These are phyloP conservation scores for Brachionichthys hirsutus DNA, from an alignment of 2,113 vertebrate genomes.

Conservation along the genomic window DNA sequence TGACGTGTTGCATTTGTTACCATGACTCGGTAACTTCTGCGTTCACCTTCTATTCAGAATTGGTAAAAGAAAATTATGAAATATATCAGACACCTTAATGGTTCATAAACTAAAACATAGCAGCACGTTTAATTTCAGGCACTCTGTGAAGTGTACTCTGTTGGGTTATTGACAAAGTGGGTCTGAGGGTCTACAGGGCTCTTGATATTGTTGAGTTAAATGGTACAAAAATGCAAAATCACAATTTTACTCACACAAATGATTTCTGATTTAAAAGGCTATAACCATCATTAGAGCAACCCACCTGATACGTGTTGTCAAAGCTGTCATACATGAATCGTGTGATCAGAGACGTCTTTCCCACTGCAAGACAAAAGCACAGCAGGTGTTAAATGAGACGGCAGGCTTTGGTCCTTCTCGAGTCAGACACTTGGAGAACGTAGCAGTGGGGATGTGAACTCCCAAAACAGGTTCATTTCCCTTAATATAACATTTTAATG, in stretches of 20 bases:
- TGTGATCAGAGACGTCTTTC: conserved; percentile 93
- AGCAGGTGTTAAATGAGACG: conserved; percentile 38
- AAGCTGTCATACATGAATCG: conserved; percentile 96
- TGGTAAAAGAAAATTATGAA: too few species aligned
- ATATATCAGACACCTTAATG: too few species aligned
- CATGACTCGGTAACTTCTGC: too few species aligned
- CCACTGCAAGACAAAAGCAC: conserved; percentile 81
- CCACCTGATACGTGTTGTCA: conserved; percentile 93
- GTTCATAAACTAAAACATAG: too few species aligned
- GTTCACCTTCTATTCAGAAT: too few species aligned
- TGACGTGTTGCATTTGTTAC: too few species aligned
- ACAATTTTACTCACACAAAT: too few species aligned
- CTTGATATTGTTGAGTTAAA: conserved; percentile 26
- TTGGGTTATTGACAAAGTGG: conserved; percentile 20
- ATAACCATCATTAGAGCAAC: conserved; percentile 14
- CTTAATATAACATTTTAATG: background rate
- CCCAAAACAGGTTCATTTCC: background rate
- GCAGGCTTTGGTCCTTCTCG: background rate
- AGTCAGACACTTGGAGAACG: conserved; percentile 5
- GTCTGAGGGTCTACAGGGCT: background rate
- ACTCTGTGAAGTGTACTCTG: too few species aligned
- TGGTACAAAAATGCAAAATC: background rate
- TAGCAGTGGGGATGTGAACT: conserved; percentile 4
- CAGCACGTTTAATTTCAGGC: too few species aligned
- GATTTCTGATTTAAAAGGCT: too few species aligned